Percentiles rank a stretch among this genome's conserved stretches.
These are phyloP conservation scores for Drosophila testacea DNA, from an alignment of 2,888 invertebrate species.

Conservation along the genomic window DNA sequence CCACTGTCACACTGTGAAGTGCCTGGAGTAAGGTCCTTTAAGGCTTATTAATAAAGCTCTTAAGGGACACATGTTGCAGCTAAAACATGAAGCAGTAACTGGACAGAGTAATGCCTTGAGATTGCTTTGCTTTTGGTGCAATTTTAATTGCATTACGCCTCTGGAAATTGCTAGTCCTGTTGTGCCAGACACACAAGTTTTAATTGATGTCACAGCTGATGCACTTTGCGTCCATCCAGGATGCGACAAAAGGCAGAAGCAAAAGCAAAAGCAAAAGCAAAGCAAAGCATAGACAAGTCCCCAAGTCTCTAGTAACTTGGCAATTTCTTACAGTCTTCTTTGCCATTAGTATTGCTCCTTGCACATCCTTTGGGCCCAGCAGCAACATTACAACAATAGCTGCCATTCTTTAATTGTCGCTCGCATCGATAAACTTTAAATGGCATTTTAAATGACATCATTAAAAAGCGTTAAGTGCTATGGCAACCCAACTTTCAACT, in stretches of 20 bases:
- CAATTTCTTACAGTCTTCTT: constrained; percentile 33
- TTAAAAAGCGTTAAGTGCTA: constrained; percentile 56
- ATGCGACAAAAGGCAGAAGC: constrained; percentile 18
- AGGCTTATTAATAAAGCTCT: constrained; percentile 35
- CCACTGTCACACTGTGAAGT: neutral
- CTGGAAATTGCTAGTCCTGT: constrained; percentile 54
- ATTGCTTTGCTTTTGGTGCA: constrained; percentile 55
- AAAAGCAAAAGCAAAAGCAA: neutral
- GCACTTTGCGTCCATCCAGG: constrained; percentile 50
- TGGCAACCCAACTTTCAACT: neutral
- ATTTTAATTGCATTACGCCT: constrained; percentile 73
- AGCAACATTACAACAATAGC: constrained; percentile 33
- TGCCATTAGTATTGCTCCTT: constrained; percentile 19
- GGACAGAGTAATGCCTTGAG: constrained; percentile 35
- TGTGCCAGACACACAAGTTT: constrained; percentile 55
- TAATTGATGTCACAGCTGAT: constrained; percentile 73
- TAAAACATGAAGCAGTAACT: constrained; percentile 4
- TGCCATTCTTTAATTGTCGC: constrained; percentile 26
- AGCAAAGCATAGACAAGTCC: constrained; percentile 8
- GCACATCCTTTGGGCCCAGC: constrained; percentile 18
- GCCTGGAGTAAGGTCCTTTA: neutral
- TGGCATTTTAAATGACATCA: constrained; percentile 62
- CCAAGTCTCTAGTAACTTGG: constrained; percentile 30
- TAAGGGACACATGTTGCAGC: constrained; percentile 23
- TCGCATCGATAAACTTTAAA: constrained; percentile 50